These are phyloP conservation scores for Chesias legatella DNA, from an alignment of 2,888 invertebrate species.

Conservation along the genomic window DNA sequence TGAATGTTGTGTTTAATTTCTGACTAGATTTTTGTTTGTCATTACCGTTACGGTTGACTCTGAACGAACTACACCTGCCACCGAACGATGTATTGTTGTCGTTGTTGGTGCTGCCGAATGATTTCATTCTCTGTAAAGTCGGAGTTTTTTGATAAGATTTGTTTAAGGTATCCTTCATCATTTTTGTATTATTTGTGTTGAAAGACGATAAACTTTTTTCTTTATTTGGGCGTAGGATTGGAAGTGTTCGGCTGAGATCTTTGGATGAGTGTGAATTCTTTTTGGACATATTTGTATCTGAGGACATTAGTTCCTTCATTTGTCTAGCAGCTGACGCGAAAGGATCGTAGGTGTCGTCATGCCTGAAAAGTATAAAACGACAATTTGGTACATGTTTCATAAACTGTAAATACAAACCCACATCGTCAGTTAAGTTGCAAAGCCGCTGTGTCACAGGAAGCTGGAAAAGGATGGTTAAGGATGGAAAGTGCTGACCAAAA, in stretches of 20 bases:
- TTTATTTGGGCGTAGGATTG: constrained; percentile 61
- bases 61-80: constrained; percentile 71
- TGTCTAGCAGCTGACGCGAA: constrained; percentile 90
- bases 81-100: constrained; percentile 58
- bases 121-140: constrained; percentile 74
- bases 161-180: constrained; percentile 73
- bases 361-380: constrained; percentile 47
- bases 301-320: constrained; percentile 88
- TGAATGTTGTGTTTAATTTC: constrained; percentile 70
- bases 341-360: constrained; percentile 85
- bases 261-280: constrained; percentile 61
- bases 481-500: constrained; percentile 25
- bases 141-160: constrained; percentile 78
- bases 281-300: constrained; percentile 79
- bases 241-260: constrained; percentile 68
- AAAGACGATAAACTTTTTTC: constrained; percentile 56
- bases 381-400: constrained; percentile 1
- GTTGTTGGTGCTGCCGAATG: constrained; percentile 67
- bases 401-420: not conserved
- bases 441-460: constrained; percentile 2
- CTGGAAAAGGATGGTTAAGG: constrained; percentile 1
- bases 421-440: not conserved
- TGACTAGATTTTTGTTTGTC: constrained; percentile 55
- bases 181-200: constrained; percentile 63
- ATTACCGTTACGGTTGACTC: constrained; percentile 62